A percentile compares a stretch with the other conserved stretches of the same genome.
These are phyloP conservation scores for Dusona sp. DNA, from an alignment of 2,888 invertebrate genomes.

Conservation along the genomic window DNA sequence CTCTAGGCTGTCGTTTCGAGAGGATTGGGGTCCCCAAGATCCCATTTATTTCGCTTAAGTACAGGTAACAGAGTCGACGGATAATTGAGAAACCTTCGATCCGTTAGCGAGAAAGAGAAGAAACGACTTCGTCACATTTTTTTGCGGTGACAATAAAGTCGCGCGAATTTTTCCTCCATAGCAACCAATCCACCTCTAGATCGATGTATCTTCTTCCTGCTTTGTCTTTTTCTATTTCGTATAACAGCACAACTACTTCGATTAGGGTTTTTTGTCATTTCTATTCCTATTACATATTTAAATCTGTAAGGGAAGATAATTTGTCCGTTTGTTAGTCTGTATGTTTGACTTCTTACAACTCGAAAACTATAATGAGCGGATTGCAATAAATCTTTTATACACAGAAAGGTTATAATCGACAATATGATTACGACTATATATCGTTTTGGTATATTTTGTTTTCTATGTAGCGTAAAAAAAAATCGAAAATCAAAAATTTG, in stretches of 20 bases:
- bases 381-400: too few relatives aligned
- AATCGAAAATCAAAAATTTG: too few relatives aligned
- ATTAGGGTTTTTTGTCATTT: background rate
- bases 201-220: background rate
- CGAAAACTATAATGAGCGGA: too few relatives aligned
- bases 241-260: background rate
- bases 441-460: too few relatives aligned
- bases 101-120: slow-evolving; percentile 23
- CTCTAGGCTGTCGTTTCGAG: slow-evolving; percentile 31
- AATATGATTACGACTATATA: too few relatives aligned
- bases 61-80: slow-evolving; percentile 52
- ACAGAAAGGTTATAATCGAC: too few relatives aligned
- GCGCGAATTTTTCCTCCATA: background rate
- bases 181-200: background rate
- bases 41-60: slow-evolving; percentile 48
- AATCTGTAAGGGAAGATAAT: too few relatives aligned
- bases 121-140: slow-evolving; percentile 29
- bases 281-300: too few relatives aligned
- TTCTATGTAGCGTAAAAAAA: too few relatives aligned
- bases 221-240: slow-evolving; percentile 2
- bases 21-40: slow-evolving; percentile 8
- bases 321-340: too few relatives aligned
- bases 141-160: slow-evolving; percentile 2
- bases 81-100: slow-evolving; percentile 73
- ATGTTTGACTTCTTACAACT: too few relatives aligned